A percentile compares a stretch with the other conserved stretches of the same genome.
Conservation (phyloP, 1,140 invertebrate species). For the Macrobrachium rosenbergii region DNA sequence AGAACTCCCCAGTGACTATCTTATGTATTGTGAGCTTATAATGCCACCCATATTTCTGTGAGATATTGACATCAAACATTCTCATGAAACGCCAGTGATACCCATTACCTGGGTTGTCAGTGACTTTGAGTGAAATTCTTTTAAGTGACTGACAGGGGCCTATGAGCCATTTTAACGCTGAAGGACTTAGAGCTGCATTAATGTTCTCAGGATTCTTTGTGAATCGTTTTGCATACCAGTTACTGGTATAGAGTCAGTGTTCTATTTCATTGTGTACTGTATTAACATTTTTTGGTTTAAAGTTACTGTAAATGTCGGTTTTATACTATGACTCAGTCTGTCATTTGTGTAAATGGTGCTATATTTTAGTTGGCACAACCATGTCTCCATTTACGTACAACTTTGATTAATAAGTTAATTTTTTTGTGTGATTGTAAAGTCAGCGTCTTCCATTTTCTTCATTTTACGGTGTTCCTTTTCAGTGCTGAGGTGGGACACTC, state of each 20-base stretch:
- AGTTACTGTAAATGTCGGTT: slow-evolving; percentile 60
- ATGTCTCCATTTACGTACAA: slow-evolving; percentile 59
- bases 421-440: slow-evolving; percentile 37
- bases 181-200: slow-evolving; percentile 60
- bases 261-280: slow-evolving; percentile 52
- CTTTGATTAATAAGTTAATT: slow-evolving; percentile 49
- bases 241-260: slow-evolving; percentile 61
- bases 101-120: too few species aligned
- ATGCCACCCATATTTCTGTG: too few species aligned
- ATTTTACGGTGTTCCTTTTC: background rate
- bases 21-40: too few species aligned
- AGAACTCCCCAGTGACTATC: too few species aligned
- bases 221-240: slow-evolving; percentile 62
- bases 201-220: slow-evolving; percentile 64
- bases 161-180: slow-evolving; percentile 58
- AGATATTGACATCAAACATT: too few species aligned
- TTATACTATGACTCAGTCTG: slow-evolving; percentile 61
- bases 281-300: slow-evolving; percentile 42
- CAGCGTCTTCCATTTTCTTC: slow-evolving; percentile 33
- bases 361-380: slow-evolving; percentile 63
- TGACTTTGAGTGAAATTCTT: too few species aligned
- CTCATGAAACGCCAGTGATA: too few species aligned
- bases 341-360: slow-evolving; percentile 63
- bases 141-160: background rate
- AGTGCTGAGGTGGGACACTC: background rate